Conservation (phyloP, 2,113 vertebrate species). For the Psophia crepitans region DNA sequence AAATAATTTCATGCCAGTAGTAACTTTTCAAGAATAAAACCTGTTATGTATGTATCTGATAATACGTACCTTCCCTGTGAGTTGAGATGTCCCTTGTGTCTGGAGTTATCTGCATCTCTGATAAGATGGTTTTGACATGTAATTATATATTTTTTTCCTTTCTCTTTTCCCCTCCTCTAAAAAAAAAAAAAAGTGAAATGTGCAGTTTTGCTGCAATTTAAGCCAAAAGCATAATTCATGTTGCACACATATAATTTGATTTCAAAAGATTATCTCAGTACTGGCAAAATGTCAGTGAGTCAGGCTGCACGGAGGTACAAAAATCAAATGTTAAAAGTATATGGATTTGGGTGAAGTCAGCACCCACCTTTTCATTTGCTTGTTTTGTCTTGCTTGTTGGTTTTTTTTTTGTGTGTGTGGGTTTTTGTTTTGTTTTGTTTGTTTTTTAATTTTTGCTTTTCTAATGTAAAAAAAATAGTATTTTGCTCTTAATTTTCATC, state of each 20-base stretch:
- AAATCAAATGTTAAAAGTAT: neutral
- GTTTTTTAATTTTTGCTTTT: neutral
- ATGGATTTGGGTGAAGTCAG: neutral
- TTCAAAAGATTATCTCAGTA: slow-evolving; percentile 20
- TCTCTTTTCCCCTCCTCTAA: neutral
- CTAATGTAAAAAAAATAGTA: neutral
- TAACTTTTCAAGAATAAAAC: neutral
- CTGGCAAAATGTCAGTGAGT: neutral
- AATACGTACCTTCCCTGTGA: neutral
- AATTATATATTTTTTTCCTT: neutral
- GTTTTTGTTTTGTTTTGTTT: too few relatives aligned
- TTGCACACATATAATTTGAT: slow-evolving; percentile 8
- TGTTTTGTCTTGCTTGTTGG: neutral
- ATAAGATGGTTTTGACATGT: slow-evolving; percentile 21
- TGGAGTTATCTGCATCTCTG: slow-evolving; percentile 6
- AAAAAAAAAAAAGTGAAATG: slow-evolving; percentile 5
- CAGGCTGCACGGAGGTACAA: neutral
- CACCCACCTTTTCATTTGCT: neutral
- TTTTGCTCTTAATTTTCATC: neutral
- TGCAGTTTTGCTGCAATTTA: neutral
- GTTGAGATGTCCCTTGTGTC: neutral
- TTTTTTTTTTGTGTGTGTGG: too few relatives aligned
- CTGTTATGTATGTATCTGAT: neutral
- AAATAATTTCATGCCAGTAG: neutral
- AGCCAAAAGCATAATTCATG: slow-evolving; percentile 16